Evolutionary conservation across 1,140 invertebrate species (phyloP).

Genomic region (Lordiphosa stackelbergi): DNA sequence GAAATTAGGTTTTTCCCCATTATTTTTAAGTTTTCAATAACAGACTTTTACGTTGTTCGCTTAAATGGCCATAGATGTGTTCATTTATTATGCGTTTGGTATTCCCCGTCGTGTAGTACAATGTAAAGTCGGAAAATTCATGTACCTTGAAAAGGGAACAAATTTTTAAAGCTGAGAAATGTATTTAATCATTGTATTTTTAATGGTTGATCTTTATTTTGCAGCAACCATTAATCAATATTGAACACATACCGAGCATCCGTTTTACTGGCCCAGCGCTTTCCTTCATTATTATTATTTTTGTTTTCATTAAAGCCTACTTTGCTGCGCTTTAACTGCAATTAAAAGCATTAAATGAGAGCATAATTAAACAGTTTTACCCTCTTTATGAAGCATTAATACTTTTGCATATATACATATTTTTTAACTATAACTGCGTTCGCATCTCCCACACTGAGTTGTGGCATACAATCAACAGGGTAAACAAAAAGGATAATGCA

Average conservation of each 20-base stretch:
- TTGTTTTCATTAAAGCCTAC: conserved; percentile 40
- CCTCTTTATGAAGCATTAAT: conserved; percentile 44
- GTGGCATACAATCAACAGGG: conserved; percentile 23
- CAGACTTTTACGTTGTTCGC: too few relatives aligned
- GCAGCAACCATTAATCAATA: conserved; percentile 40
- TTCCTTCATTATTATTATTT: conserved; percentile 5
- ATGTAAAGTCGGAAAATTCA: too few relatives aligned
- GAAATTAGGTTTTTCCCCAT: too few relatives aligned
- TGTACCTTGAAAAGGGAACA: too few relatives aligned
- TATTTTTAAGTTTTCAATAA: too few relatives aligned
- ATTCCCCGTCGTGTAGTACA: too few relatives aligned
- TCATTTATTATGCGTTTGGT: too few relatives aligned
- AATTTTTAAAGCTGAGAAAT: conserved; percentile 12
- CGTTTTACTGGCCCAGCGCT: conserved; percentile 23
- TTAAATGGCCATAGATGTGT: too few relatives aligned
- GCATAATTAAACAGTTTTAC: conserved; percentile 54
- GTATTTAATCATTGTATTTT: conserved; percentile 4
- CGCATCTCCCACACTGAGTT: conserved; percentile 3
- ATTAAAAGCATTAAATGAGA: conserved; percentile 43
- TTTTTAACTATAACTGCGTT: conserved; percentile 28
- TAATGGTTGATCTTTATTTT: conserved; percentile 6
- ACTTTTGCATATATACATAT: conserved; percentile 32
- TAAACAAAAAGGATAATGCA: conserved; percentile 6
- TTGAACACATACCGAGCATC: conserved; percentile 33
- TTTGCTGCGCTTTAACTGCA: conserved; percentile 42